These are phyloP conservation scores for Theristicus caerulescens DNA, from an alignment of 2,113 vertebrate genomes.

Conservation along the genomic window DNA sequence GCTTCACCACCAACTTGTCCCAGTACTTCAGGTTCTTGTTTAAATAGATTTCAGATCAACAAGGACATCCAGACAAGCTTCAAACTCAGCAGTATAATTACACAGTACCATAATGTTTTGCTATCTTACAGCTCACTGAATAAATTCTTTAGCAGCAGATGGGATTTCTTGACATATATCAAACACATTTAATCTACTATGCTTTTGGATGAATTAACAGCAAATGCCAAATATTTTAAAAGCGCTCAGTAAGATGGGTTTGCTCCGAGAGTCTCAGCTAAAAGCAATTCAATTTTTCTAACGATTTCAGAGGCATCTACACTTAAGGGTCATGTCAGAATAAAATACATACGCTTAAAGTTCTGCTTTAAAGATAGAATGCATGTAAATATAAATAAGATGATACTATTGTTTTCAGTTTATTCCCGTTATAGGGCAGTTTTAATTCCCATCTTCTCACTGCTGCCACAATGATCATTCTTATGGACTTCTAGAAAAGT, in stretches of 20 bases:
- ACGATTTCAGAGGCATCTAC: neutral
- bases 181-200: neutral
- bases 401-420: neutral
- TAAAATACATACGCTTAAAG: neutral
- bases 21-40: neutral
- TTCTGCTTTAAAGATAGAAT: neutral
- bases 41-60: neutral
- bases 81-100: neutral
- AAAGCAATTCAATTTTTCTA: neutral
- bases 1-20: accelerated
- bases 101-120: neutral
- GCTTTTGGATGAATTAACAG: neutral
- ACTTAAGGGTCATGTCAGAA: neutral
- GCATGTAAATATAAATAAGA: neutral
- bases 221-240: neutral
- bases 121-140: neutral
- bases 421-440: neutral
- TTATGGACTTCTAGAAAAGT: neutral
- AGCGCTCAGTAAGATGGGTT: neutral
- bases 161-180: neutral
- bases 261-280: neutral
- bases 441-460: neutral
- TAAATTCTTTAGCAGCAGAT: neutral
- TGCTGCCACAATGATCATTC: neutral
- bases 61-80: neutral